Evolutionary conservation across 2,113 vertebrate genomes (phyloP).

Genomic region (Phoenicopterus ruber): DNA sequence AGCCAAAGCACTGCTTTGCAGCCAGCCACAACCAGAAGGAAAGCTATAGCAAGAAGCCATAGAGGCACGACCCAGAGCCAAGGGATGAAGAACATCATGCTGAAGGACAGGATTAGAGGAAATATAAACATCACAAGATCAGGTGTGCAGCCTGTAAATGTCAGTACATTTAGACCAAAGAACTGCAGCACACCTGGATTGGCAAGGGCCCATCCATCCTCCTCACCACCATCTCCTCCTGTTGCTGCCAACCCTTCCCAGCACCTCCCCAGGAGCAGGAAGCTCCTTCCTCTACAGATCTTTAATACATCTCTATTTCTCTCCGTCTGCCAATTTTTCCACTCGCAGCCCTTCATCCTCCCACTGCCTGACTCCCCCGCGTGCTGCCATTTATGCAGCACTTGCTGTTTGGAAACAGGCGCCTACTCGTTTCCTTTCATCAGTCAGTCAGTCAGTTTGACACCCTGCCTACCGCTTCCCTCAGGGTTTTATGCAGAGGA

Average conservation of each 20-base stretch:
- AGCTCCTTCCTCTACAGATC: neutral
- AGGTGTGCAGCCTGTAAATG: neutral
- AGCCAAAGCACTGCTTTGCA: neutral
- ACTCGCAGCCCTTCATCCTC: neutral
- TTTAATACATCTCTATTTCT: neutral
- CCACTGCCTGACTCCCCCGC: neutral
- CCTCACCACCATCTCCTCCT: neutral
- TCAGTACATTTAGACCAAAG: neutral
- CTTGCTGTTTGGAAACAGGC: constrained; percentile 27
- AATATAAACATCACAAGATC: neutral
- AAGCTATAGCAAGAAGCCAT: neutral
- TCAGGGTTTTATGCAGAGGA: neutral
- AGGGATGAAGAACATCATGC: neutral
- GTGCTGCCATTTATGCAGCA: neutral
- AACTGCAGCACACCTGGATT: neutral
- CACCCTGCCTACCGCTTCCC: neutral
- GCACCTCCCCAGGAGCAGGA: neutral
- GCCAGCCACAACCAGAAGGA: neutral
- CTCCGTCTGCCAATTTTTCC: neutral
- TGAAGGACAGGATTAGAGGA: neutral
- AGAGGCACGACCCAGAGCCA: neutral
- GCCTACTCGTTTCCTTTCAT: neutral
- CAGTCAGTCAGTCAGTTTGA: neutral
- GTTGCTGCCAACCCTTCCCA: neutral
- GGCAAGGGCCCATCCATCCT: fast-evolving